phyloP scores from a whole-genome alignment of 2,888 invertebrate species.

The Sphinx pinastri region DNA sequence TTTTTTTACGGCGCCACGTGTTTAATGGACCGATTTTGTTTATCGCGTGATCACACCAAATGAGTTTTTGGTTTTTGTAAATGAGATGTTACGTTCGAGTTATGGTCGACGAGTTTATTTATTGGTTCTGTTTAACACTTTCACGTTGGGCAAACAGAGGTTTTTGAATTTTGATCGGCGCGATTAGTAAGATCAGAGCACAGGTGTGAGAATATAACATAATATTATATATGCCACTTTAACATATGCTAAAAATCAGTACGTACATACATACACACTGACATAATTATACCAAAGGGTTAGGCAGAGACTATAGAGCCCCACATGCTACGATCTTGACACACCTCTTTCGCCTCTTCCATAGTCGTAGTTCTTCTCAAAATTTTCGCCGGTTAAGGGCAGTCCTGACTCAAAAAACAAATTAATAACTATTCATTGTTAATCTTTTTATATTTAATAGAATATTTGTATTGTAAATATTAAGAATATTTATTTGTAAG shows the following conservation, averaged over 20 bases:
- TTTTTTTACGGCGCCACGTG: conserved; percentile 40
- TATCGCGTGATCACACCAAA: conserved; percentile 70
- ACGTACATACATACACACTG: too few relatives aligned
- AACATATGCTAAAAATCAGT: not conserved
- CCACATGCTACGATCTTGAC: too few relatives aligned
- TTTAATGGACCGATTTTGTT: conserved; percentile 57
- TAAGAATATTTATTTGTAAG: too few relatives aligned
- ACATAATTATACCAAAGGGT: too few relatives aligned
- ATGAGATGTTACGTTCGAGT: conserved; percentile 22
- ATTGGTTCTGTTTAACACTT: conserved; percentile 20
- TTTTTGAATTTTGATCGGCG: not conserved
- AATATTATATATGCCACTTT: not conserved
- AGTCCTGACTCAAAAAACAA: too few relatives aligned
- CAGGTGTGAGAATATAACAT: not conserved
- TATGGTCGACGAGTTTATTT: conserved; percentile 12
- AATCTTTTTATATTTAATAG: too few relatives aligned
- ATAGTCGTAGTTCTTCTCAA: too few relatives aligned
- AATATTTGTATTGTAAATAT: too few relatives aligned
- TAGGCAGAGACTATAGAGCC: too few relatives aligned
- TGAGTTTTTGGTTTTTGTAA: conserved; percentile 58
- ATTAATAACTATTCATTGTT: too few relatives aligned
- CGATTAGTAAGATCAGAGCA: not conserved
- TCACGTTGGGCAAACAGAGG: conserved; percentile 4
- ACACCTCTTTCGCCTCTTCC: too few relatives aligned
- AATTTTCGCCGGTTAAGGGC: too few relatives aligned